Evolutionary conservation across 2,888 invertebrate genomes (phyloP), one percentile per base, ranked within the genome.

Genomic region (Drepana falcataria): DNA sequence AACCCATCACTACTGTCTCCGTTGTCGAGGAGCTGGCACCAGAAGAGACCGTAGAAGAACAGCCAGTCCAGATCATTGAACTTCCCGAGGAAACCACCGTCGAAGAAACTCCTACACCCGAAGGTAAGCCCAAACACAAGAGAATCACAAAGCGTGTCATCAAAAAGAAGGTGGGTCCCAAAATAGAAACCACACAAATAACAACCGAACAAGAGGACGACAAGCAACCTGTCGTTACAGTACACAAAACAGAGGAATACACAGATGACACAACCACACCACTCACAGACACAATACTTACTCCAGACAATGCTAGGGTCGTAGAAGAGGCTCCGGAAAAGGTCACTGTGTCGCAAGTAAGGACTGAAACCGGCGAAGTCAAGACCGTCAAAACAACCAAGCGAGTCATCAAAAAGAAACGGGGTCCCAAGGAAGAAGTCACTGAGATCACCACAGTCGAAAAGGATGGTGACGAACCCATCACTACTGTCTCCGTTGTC

Each of bases 391-490:
- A 37, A 37, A 2, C 37, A 2, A 37, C 37, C 4, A 37, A 37
- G 54, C 49, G 47, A 9, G 7, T 35, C 35, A 34, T 7, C 70
- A 92, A 83, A 61, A 85, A 85, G 51, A 77, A 73, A 56, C 82
- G 4, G 37, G 37, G 84, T 1, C 68, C 71, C 0, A 87, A 88
- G 54, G 72, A 83, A 57, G 87, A 88, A 62, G 75, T 85, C 37
- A 86, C 91, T 3, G 85, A 85, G 66, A 82, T 81, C 37, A 73
- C 83, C 3, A 89, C 89, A 34, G 74, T 83, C 37, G 77, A 85
- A 55, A 78, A 81, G 33, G 47, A 33, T 21, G 75, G 69, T 34
- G 68, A 77, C 44, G 63, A 61, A 7, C 81, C 85, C 2, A 59
- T 63, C 49, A 63, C 53, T n/a, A 58, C 86, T 68, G 66, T 61